phyloP scores from a whole-genome alignment of 1,140 invertebrate species.

The Drosophila obscura region DNA sequence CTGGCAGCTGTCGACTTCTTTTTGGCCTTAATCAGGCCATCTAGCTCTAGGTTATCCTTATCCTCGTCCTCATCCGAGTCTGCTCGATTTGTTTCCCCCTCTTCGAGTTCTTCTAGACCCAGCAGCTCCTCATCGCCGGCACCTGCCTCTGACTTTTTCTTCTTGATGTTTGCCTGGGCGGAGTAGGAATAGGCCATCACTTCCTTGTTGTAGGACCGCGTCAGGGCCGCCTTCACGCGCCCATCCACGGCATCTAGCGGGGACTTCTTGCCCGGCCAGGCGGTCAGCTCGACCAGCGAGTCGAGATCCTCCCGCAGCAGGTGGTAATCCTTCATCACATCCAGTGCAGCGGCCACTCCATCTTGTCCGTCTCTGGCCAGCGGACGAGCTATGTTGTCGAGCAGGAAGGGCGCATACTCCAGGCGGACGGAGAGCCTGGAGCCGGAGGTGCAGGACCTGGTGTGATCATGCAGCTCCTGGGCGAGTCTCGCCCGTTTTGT shows the following conservation, averaged over 20 bases:
- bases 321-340: slow-evolving; percentile 92
- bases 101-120: slow-evolving; percentile 74
- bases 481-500: slow-evolving; percentile 92
- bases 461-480: slow-evolving; percentile 92
- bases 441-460: slow-evolving; percentile 90
- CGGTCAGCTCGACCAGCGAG: slow-evolving; percentile 91
- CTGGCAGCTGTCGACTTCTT: slow-evolving; percentile 59
- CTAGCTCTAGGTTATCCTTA: slow-evolving; percentile 88
- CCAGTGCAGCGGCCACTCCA: slow-evolving; percentile 90
- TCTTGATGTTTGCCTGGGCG: slow-evolving; percentile 86
- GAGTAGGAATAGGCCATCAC: slow-evolving; percentile 89
- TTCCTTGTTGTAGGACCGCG: slow-evolving; percentile 95
- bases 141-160: slow-evolving; percentile 84
- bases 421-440: slow-evolving; percentile 90
- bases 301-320: slow-evolving; percentile 96
- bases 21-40: slow-evolving; percentile 90
- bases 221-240: slow-evolving; percentile 97
- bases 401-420: slow-evolving; percentile 92
- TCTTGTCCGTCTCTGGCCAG: slow-evolving; percentile 88
- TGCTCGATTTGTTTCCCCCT: slow-evolving; percentile 77
- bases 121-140: slow-evolving; percentile 73
- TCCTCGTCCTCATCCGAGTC: slow-evolving; percentile 84
- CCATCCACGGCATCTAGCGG: slow-evolving; percentile 90
- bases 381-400: slow-evolving; percentile 90
- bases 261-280: slow-evolving; percentile 92